phyloP scores from a whole-genome alignment of 2,113 vertebrate species.

The Cyphomyrus plagiostoma region DNA sequence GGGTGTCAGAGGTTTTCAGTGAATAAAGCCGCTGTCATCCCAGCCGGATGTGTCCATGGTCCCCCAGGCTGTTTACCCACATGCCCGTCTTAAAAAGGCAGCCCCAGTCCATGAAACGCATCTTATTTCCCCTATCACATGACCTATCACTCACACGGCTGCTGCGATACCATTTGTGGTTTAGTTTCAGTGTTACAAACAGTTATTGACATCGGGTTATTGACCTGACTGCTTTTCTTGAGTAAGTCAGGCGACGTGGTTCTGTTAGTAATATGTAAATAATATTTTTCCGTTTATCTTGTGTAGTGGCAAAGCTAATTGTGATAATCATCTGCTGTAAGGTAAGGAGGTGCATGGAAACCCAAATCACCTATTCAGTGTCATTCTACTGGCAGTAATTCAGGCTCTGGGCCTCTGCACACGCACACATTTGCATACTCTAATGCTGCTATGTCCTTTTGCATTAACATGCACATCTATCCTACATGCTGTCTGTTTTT shows the following conservation, averaged over 20 bases:
- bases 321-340: not conserved
- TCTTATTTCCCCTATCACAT: not conserved
- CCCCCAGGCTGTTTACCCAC: constrained; percentile 33
- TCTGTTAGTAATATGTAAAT: not conserved
- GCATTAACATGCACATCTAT: not conserved
- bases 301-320: not conserved
- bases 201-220: not conserved
- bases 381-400: not conserved
- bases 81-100: constrained; percentile 19
- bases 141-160: not conserved
- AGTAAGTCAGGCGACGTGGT: not conserved
- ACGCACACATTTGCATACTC: not conserved
- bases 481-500: not conserved
- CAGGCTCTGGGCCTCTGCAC: not conserved
- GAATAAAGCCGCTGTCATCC: constrained; percentile 58
- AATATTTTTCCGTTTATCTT: not conserved
- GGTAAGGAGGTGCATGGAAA: not conserved
- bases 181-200: not conserved
- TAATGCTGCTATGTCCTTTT: not conserved
- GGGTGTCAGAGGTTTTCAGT: constrained; percentile 59
- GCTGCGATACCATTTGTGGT: not conserved
- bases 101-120: constrained; percentile 9
- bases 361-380: not conserved
- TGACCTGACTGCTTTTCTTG: not conserved
- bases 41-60: constrained; percentile 52